phyloP scores from a whole-genome alignment of 2,113 vertebrate species.

The Psittacula cyanocephala region DNA sequence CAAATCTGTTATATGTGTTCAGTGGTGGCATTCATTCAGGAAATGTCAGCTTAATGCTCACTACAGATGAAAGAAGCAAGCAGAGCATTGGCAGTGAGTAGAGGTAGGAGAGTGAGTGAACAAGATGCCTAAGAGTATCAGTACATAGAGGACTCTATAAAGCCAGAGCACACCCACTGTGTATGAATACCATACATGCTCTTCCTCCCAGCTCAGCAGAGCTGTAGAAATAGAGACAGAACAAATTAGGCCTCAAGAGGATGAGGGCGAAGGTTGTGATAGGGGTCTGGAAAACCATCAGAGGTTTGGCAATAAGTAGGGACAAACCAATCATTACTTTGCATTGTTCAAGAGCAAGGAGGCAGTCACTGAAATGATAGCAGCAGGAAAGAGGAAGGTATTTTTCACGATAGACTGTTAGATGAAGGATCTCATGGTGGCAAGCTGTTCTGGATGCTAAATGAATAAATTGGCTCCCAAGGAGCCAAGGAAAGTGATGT shows the following conservation, averaged over 20 bases:
- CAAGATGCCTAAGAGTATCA: background rate
- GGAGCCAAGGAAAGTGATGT: background rate
- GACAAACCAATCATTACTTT: background rate
- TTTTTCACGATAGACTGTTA: background rate
- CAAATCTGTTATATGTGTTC: background rate
- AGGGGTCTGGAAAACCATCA: background rate
- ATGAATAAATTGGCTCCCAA: background rate
- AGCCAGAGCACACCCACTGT: background rate
- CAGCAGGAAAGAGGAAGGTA: background rate
- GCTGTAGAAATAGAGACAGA: background rate
- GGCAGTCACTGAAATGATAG: background rate
- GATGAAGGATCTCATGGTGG: background rate
- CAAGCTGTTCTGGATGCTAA: background rate
- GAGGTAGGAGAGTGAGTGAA: background rate
- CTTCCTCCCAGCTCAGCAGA: background rate
- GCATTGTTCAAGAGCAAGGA: background rate
- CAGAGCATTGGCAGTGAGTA: background rate
- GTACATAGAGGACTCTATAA: background rate
- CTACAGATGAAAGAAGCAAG: background rate
- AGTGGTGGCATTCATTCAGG: background rate
- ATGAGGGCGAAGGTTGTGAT: background rate
- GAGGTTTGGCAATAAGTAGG: background rate
- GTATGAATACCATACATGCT: rapidly evolving
- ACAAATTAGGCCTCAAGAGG: background rate
- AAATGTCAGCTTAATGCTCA: background rate